Evolutionary conservation across 2,888 invertebrate species (phyloP), one percentile per base, ranked within the genome.

Genomic region (Hirtodrosophila alboralis): DNA sequence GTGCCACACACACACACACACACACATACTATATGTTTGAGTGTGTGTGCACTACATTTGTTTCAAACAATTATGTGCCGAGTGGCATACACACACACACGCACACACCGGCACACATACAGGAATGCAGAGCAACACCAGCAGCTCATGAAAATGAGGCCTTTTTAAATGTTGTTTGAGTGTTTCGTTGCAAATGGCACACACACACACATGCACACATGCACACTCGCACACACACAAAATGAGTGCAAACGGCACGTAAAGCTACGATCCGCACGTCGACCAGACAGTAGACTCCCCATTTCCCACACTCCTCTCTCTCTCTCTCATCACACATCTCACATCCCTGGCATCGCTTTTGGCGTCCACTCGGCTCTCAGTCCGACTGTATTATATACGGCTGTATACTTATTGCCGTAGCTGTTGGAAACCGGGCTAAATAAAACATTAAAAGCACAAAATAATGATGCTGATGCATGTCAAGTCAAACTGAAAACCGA

Each of bases 361-460:
- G 62, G 41, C 58, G 64, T 65, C 64, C 64, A 65, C 23, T 38
- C 31, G 44, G 36, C 64, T 14, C 49, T 3, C 31, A 28, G 31
- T 23, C 28, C 33, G 18, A 7, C 16, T 40, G 36, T 48, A 33
- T 48, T n/a, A 8, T 30, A 18, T 16, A n/a, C 14, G 21, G 48
- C 44, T 54, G 38, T 61, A 21, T 54, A 10, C 76, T 56, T 75
- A 71, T 74, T 60, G 74, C 66, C 57, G 37, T 58, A 52, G 67
- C 77, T 73, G 80, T 66, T 73, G 78, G 80, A 77, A 80, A 62
- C 60, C 64, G 43, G 65, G 73, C 80, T 77, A 80, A 79, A 79
- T 79, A 79, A 80, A 79, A 79, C 80, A 79, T 79, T 79, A 79
- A 79, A 79, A 77, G 80, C 80, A 77, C 80, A 80, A 79, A 80